Conservation (phyloP, 2,113 vertebrate genomes). For the Paramisgurnus dabryanus region DNA sequence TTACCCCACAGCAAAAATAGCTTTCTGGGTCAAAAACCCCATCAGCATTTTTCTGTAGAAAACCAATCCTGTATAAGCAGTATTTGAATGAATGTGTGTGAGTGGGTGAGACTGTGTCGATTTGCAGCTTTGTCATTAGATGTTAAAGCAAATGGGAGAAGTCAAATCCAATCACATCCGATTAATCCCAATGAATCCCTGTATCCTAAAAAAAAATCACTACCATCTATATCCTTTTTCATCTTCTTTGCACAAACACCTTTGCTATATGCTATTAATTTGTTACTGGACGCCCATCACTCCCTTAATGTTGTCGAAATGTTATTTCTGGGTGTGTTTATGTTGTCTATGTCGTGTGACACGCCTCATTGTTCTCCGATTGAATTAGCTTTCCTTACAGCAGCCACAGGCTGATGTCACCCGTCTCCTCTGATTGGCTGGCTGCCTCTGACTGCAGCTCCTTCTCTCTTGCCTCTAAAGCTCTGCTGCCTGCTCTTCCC, state of each 20-base stretch:
- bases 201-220: too few relatives aligned
- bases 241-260: too few relatives aligned
- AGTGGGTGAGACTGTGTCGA: too few relatives aligned
- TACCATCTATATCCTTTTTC: too few relatives aligned
- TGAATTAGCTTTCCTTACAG: slow-evolving; percentile 53
- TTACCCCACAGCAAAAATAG: slow-evolving; percentile 39
- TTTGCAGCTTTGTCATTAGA: slow-evolving; percentile 38
- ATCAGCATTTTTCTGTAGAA: slow-evolving; percentile 11
- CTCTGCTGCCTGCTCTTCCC: slow-evolving; percentile 64
- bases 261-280: too few relatives aligned
- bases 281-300: too few relatives aligned
- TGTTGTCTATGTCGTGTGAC: slow-evolving; percentile 12
- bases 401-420: slow-evolving; percentile 57
- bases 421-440: slow-evolving; percentile 45
- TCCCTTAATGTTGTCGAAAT: neutral
- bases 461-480: slow-evolving; percentile 42
- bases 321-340: slow-evolving; percentile 6
- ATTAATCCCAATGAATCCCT: neutral
- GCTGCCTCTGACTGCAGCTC: slow-evolving; percentile 41
- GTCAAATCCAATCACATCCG: slow-evolving; percentile 3
- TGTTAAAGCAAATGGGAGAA: neutral
- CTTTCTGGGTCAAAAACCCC: slow-evolving; percentile 42
- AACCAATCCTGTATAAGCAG: neutral
- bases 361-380: slow-evolving; percentile 55
- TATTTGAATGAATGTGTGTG: neutral